These are phyloP conservation scores for Saturnia japonica DNA, from an alignment of 2,888 invertebrate genomes.

Conservation along the genomic window DNA sequence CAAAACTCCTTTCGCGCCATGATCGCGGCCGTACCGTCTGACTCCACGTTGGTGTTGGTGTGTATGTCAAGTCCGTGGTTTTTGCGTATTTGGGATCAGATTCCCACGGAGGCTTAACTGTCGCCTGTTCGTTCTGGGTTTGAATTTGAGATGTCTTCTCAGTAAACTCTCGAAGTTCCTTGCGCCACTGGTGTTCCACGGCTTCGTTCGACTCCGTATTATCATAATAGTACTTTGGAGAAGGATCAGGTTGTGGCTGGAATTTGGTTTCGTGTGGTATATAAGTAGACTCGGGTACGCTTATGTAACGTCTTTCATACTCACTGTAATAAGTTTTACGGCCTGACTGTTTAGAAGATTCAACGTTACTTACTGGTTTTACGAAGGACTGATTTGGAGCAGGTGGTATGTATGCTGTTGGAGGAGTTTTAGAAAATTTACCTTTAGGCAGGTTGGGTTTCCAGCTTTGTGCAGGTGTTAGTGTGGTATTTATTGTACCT, in stretches of 20 bases:
- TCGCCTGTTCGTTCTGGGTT: slow-evolving; percentile 51
- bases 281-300: slow-evolving; percentile 73
- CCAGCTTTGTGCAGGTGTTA: slow-evolving; percentile 53
- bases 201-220: slow-evolving; percentile 66
- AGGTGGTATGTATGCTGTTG: slow-evolving; percentile 71
- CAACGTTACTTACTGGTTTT: slow-evolving; percentile 50
- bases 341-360: slow-evolving; percentile 60
- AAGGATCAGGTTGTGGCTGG: slow-evolving; percentile 72
- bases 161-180: slow-evolving; percentile 74
- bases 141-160: slow-evolving; percentile 68
- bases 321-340: slow-evolving; percentile 77
- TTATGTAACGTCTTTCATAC: slow-evolving; percentile 75
- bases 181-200: slow-evolving; percentile 75
- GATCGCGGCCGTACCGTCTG: slow-evolving; percentile 73
- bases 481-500: slow-evolving; percentile 42
- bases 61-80: slow-evolving; percentile 52
- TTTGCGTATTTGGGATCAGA: slow-evolving; percentile 60
- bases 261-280: slow-evolving; percentile 68
- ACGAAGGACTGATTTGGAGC: slow-evolving; percentile 78
- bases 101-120: slow-evolving; percentile 72
- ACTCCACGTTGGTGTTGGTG: slow-evolving; percentile 73
- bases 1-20: slow-evolving; percentile 74
- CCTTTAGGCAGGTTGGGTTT: slow-evolving; percentile 49
- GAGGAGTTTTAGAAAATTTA: slow-evolving; percentile 64
- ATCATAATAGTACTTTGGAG: slow-evolving; percentile 74